Evolutionary conservation across 1,140 invertebrate genomes (phyloP).

Genomic region (Panagrolaimus sp.): DNA sequence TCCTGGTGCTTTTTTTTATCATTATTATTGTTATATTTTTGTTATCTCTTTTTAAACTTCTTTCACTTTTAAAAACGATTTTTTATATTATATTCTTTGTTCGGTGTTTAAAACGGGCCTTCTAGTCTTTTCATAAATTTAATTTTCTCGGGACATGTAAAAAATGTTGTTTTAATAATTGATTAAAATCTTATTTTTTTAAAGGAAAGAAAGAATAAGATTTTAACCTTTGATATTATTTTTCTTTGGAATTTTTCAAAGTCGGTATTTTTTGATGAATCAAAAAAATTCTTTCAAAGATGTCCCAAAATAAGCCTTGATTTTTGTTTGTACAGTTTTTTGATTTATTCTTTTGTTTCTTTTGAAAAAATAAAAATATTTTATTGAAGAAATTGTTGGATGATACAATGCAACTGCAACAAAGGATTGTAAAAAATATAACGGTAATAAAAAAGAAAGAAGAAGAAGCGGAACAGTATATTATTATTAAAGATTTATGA

Average conservation of each 20-base stretch:
- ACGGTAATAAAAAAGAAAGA: too few species aligned
- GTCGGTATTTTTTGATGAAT: background rate
- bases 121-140: too few species aligned
- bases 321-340: background rate
- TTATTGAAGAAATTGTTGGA: background rate
- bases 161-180: too few species aligned
- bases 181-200: too few species aligned
- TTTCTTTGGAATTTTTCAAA: too few species aligned
- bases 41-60: background rate
- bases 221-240: too few species aligned
- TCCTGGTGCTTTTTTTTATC: background rate
- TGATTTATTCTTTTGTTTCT: background rate
- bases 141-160: too few species aligned
- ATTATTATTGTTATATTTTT: background rate
- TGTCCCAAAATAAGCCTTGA: background rate
- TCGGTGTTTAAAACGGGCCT: too few species aligned
- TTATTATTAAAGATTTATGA: too few species aligned
- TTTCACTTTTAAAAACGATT: background rate
- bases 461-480: too few species aligned
- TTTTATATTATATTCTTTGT: background rate
- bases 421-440: too few species aligned
- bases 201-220: too few species aligned
- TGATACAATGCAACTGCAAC: background rate
- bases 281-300: background rate
- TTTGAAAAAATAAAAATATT: constrained; percentile 1